Evolutionary conservation across 1,140 invertebrate genomes (phyloP).

Genomic region (Eupeodes corollae): DNA sequence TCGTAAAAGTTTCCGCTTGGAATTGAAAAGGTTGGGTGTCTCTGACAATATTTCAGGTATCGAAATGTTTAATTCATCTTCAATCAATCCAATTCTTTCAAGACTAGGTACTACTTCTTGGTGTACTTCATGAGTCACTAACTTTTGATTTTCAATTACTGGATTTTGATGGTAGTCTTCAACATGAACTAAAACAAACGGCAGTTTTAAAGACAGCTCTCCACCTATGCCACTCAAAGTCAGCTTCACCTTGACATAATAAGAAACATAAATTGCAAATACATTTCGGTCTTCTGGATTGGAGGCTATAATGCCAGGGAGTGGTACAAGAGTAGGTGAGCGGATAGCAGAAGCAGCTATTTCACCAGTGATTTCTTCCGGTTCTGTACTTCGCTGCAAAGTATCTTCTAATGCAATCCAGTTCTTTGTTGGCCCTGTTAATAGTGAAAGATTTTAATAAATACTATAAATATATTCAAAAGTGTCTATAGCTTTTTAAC

Average conservation of each 20-base stretch:
- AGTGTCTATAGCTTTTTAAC: conserved; percentile 14
- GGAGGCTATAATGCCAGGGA: conserved; percentile 12
- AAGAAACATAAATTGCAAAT: conserved; percentile 80
- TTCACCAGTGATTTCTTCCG: conserved; percentile 30
- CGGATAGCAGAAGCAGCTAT: conserved; percentile 33
- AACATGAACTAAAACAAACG: conserved; percentile 52
- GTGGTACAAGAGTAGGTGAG: conserved; percentile 22
- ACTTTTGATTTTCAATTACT: conserved; percentile 10
- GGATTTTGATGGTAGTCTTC: conserved; percentile 19
- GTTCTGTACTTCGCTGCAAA: conserved; percentile 30
- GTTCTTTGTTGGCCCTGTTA: conserved; percentile 27
- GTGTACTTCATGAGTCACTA: conserved; percentile 1
- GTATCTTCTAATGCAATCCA: conserved; percentile 36
- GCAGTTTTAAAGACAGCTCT: conserved; percentile 64
- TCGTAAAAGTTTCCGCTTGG: conserved; percentile 21
- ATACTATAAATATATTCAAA: background rate
- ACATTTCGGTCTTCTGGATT: conserved; percentile 59
- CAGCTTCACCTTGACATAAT: conserved; percentile 78
- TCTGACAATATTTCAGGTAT: background rate
- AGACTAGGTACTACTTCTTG: conserved; percentile 6
- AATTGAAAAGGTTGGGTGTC: background rate
- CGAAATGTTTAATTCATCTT: background rate
- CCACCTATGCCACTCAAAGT: conserved; percentile 66
- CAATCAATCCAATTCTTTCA: conserved; percentile 17
- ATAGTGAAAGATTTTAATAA: background rate